Base-by-base conservation (phyloP, 1,140 invertebrate species). In the Drosophila gunungcola region DNA sequence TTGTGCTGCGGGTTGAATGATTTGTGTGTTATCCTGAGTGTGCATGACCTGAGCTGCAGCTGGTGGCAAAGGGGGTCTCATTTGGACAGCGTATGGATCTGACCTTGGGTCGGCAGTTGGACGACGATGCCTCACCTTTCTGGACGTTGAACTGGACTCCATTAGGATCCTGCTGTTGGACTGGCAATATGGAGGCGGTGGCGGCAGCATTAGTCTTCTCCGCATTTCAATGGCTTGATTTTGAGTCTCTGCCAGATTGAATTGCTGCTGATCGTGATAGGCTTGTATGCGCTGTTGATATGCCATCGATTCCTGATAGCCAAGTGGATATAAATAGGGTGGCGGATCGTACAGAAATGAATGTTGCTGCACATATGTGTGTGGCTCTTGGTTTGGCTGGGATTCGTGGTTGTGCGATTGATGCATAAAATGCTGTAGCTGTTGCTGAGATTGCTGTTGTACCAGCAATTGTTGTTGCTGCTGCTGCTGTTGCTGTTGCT, bases 211-310 rank as follows among this genome's bases (percentile, higher is more conserved):
- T 9, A 61, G 21, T 16, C 45, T 12, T n/a, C 9, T 27, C 12
- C 12, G 52, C 42, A 70, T 12, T 9, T 72, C 52, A n/a, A 41
- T 12, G 3, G 38, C 32, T 9, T 27, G 16, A 4, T 4, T 16
- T 3, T 55, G 63, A 0, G 36, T 13, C 2, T 72, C 51, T 3
- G 38, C 45, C 11, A 68, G 42, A 73, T n/a, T 60, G 25, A 1
- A 65, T 3, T 21, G n/a, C 16, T 46, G 63, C 54, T 12, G 58
- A 46, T 80, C 72, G n/a, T 45, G 55, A 77, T 65, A 81, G 42
- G 60, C 56, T 13, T 81, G 80, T 48, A 78, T 48, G 4, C 60
- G 41, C 29, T 57, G 56, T 12, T 57, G 67, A 39, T 65, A 48
- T 2, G 21, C n/a, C 21, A 63, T 41, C 0, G 75, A 11, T 7